Base-by-base conservation (phyloP, 2,888 invertebrate genomes). In the Zygothrica quintamaculata region DNA sequence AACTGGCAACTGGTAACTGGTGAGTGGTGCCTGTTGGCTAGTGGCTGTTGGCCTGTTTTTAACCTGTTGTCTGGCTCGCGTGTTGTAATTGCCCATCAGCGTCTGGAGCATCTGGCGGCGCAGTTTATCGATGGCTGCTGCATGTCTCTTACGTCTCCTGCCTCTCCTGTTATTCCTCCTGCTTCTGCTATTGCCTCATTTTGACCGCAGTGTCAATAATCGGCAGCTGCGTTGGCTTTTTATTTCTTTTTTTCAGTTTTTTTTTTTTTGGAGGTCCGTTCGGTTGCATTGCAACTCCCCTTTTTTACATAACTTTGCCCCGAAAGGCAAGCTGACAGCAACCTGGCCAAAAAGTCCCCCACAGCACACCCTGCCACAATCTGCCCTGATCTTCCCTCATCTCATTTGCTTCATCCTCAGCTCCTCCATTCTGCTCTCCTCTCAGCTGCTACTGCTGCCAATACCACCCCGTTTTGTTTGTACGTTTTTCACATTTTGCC, bases 151-250 rank as follows among this genome's bases (percentile, higher is more conserved):
- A 3, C 47, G 7, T 5, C 12, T 33, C 3, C 12, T 31, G 8
- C 8, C 13, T 11, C 25, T 0, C n/a, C 34, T 1, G 8, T 29
- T 5, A 1, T 2, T 34, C 31, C 33, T 4, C 5, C 47, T 9
- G 4, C 36, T 51, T 18, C 36, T 37, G 26, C 51, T 36, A 37
- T 60, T 25, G 43, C 50, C 42, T 51, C 67, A 64, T 47, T 50
- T 46, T 55, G n/a, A 65, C 60, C 85, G 84, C 84, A 85, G 84
- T 85, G 85, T 85, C 81, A 85, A 85, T 82, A 82, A 82, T 79
- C 85, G 85, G 79, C 81, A 82, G 81, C 81, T 82, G 81, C 79
- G 75, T 72, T 61, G 58, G 66, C 82, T 67, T 67, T 74, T n/a
- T n/a, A n/a, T n/a, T n/a, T n/a, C n/a, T n/a, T n/a, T n/a, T n/a